Conservation (phyloP, 2,888 invertebrate species). For the Limulus polyphemus region DNA sequence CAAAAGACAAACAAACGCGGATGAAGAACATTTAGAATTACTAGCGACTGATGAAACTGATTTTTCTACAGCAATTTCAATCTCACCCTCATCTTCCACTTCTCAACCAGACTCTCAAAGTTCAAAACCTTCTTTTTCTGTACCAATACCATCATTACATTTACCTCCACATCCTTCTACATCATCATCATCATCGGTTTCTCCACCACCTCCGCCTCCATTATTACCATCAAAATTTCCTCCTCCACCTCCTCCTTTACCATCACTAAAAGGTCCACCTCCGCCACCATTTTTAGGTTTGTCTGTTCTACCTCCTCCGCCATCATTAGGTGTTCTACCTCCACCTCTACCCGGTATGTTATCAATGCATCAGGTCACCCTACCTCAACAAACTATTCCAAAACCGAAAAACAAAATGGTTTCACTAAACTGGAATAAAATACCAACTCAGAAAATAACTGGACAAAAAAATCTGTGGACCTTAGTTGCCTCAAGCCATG, state of each 20-base stretch:
- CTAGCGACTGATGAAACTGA: too few relatives aligned
- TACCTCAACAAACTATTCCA: constrained; percentile 44
- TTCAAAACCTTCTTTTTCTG: too few relatives aligned
- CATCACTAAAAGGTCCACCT: constrained; percentile 32
- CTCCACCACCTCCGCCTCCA: constrained; percentile 35
- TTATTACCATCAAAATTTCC: constrained; percentile 30
- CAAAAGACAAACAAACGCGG: too few relatives aligned
- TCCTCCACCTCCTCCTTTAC: constrained; percentile 28
- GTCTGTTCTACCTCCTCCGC: constrained; percentile 26
- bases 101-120: too few relatives aligned
- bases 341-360: constrained; percentile 20
- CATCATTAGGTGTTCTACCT: constrained; percentile 27
- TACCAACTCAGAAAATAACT: constrained; percentile 46
- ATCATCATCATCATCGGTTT: constrained; percentile 33
- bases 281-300: constrained; percentile 22
- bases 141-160: too few relatives aligned
- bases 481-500: too few relatives aligned
- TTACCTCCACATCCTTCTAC: constrained; percentile 29
- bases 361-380: constrained; percentile 9
- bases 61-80: too few relatives aligned
- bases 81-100: too few relatives aligned
- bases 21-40: too few relatives aligned
- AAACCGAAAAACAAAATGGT: constrained; percentile 93
- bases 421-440: constrained; percentile 95
- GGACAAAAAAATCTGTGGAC: too few relatives aligned